Conservation (phyloP, 2,888 invertebrate species). For the Drosophila atripex region DNA sequence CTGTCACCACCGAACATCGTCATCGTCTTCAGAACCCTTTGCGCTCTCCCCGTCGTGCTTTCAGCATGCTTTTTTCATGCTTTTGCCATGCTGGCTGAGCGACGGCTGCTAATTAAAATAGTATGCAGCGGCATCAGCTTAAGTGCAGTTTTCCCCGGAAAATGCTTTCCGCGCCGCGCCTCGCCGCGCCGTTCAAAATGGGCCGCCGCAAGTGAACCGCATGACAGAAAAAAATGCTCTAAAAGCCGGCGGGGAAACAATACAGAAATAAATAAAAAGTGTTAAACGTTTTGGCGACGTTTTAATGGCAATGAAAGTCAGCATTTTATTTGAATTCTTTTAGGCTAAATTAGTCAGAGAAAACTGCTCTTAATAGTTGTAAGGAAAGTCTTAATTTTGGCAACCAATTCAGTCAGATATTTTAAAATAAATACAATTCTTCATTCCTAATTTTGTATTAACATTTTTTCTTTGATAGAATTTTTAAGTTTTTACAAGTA, state of each 20-base stretch:
- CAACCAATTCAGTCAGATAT: too few species aligned
- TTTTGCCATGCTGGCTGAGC: conserved; percentile 32
- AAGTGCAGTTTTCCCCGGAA: conserved; percentile 46
- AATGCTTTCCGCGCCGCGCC: conserved; percentile 40
- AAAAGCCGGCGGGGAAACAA: not conserved
- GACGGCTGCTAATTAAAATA: conserved; percentile 65
- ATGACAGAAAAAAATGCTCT: not conserved
- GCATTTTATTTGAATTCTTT: not conserved
- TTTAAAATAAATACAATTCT: too few species aligned
- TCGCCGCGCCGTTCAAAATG: conserved; percentile 13
- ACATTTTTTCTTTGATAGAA: too few species aligned
- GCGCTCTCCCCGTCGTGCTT: not conserved
- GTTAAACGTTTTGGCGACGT: conserved; percentile 9
- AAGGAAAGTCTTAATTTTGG: not conserved
- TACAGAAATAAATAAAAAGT: conserved; percentile 6
- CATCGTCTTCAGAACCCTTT: conserved; percentile 6
- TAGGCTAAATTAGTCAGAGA: not conserved
- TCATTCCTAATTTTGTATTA: too few species aligned
- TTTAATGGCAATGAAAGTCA: not conserved
- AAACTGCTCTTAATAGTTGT: not conserved
- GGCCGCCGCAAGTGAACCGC: conserved; percentile 25
- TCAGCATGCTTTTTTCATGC: not conserved
- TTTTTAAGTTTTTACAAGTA: too few species aligned
- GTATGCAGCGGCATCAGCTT: conserved; percentile 51
- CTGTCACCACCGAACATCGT: conserved; percentile 4